Percentiles rank a stretch among this genome's conserved stretches.
Conservation (phyloP, 2,888 invertebrate genomes). For the Agriotes lineatus region DNA sequence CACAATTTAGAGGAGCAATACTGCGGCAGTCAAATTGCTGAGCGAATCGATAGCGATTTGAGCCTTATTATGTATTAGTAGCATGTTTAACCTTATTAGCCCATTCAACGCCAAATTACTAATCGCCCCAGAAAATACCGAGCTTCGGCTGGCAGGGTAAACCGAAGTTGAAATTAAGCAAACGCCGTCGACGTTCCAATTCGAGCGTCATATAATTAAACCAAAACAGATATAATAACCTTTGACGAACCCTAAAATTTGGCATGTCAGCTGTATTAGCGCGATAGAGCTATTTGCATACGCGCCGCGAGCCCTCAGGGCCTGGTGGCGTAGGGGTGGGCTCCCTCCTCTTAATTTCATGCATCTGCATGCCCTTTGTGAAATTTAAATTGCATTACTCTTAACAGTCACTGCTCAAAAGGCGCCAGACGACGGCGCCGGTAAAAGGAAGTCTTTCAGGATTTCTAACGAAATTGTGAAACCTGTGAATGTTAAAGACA, state of each 20-base stretch:
- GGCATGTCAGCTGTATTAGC: constrained; percentile 18
- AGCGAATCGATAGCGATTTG: too few relatives aligned
- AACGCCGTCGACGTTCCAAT: neutral
- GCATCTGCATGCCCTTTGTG: constrained; percentile 32
- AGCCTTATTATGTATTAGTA: too few relatives aligned
- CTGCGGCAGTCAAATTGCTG: too few relatives aligned
- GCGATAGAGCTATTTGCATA: constrained; percentile 25
- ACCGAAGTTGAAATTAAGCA: neutral
- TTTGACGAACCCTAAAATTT: constrained; percentile 7
- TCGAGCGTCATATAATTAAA: constrained; percentile 2
- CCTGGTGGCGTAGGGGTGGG: constrained; percentile 3
- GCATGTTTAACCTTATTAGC: too few relatives aligned
- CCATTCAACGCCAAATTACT: too few relatives aligned
- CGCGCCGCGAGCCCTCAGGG: constrained; percentile 16
- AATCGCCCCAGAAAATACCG: too few relatives aligned
- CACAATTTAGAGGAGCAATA: too few relatives aligned
- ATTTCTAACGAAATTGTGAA: constrained; percentile 2
- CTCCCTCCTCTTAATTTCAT: constrained; percentile 25
- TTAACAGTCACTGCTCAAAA: constrained; percentile 17
- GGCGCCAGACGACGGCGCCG: neutral
- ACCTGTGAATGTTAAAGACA: too few relatives aligned
- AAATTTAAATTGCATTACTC: constrained; percentile 32
- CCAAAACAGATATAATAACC: constrained; percentile 9
- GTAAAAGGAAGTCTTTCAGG: neutral
- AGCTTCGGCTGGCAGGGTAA: neutral